Percentiles rank a stretch among this genome's conserved stretches.
These are phyloP conservation scores for Ennomos quercinarius DNA, from an alignment of 2,888 invertebrate species.

Conservation along the genomic window DNA sequence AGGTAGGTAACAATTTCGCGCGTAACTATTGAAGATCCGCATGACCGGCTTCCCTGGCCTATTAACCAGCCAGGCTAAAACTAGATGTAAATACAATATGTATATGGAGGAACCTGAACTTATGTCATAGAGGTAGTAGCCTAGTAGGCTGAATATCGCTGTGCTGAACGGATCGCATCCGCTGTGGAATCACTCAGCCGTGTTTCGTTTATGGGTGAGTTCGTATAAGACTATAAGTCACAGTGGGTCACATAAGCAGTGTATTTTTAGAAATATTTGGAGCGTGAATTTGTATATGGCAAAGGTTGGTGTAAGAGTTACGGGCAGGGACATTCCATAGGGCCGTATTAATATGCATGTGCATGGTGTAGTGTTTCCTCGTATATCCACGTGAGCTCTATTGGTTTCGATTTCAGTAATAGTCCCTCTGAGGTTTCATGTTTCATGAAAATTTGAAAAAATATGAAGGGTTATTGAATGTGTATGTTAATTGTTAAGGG, in stretches of 20 bases:
- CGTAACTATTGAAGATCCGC: conserved; percentile 49
- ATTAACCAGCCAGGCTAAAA: conserved; percentile 65
- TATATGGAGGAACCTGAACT: conserved; percentile 49
- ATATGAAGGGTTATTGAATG: no score
- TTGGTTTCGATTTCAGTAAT: no score
- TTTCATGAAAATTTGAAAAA: no score
- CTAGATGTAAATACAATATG: conserved; percentile 45
- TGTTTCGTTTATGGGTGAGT: conserved; percentile 70
- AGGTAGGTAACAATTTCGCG: conserved; percentile 8
- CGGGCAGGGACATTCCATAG: background rate
- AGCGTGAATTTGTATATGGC: conserved; percentile 35
- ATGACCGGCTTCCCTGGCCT: conserved; percentile 66
- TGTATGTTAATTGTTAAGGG: no score
- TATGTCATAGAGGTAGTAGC: conserved; percentile 54
- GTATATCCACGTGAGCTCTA: no score
- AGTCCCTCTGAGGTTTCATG: no score
- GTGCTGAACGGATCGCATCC: conserved; percentile 57
- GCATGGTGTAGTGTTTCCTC: no score
- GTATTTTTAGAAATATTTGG: conserved; percentile 47
- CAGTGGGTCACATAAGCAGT: conserved; percentile 41
- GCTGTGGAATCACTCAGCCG: conserved; percentile 56
- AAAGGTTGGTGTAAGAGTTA: conserved; percentile 9
- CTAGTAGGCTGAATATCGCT: conserved; percentile 52
- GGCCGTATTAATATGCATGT: no score
- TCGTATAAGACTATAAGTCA: conserved; percentile 46